phyloP scores from a whole-genome alignment of 2,797 vertebrate species.

The Lepus townsendii region DNA sequence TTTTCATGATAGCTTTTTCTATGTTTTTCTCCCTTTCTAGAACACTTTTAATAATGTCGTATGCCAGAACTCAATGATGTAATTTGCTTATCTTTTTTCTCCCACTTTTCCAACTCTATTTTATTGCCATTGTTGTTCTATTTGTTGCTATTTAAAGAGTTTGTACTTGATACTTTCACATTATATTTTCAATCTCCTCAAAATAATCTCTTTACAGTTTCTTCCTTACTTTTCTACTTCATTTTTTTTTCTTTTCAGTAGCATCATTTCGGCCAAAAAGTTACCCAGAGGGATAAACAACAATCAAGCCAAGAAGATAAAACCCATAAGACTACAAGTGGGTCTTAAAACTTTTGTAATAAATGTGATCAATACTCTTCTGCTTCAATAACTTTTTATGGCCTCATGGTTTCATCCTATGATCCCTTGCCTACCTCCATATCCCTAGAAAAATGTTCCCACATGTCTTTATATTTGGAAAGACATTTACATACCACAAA shows the following conservation, averaged over 20 bases:
- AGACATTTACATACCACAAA: no score
- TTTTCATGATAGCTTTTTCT: not conserved
- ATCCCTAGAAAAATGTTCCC: no score
- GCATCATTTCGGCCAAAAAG: not conserved
- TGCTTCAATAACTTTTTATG: not conserved
- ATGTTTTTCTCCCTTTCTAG: not conserved
- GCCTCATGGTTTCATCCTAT: not conserved
- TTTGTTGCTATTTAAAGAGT: not conserved
- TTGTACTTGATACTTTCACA: not conserved
- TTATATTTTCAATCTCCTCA: not conserved
- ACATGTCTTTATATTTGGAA: no score
- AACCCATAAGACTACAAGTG: not conserved
- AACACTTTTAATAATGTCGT: not conserved
- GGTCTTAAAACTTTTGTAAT: not conserved
- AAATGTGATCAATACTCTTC: not conserved
- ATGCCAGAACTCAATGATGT: not conserved
- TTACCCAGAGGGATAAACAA: not conserved
- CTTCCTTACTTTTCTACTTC: not conserved
- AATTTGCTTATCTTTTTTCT: not conserved
- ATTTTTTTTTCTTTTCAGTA: not conserved
- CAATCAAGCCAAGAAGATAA: not conserved
- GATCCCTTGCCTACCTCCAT: no score
- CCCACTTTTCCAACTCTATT: not conserved
- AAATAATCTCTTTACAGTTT: not conserved
- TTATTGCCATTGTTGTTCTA: not conserved